Conservation (phyloP, 2,888 invertebrate genomes). For the Nomada goodeniana region DNA sequence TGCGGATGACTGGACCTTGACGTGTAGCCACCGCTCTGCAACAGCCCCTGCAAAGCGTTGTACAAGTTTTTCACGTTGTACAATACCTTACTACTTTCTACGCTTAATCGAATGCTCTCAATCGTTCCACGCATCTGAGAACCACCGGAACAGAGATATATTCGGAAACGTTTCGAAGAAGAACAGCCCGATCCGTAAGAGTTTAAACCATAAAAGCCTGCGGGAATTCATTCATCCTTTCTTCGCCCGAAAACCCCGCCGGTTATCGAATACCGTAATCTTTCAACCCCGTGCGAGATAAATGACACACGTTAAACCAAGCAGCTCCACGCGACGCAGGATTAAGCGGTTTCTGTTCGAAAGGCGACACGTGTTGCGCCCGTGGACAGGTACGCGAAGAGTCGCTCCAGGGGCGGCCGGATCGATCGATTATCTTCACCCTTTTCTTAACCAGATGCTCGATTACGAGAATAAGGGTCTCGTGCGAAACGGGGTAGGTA, state of each 20-base stretch:
- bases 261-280: background rate
- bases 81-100: no score
- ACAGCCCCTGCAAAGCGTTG: slow-evolving; percentile 81
- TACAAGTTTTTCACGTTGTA: slow-evolving; percentile 45
- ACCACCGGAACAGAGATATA: background rate
- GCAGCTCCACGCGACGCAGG: background rate
- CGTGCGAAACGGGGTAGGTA: slow-evolving; percentile 62
- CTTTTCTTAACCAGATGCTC: slow-evolving; percentile 73
- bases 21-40: slow-evolving; percentile 81
- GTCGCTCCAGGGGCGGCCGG: slow-evolving; percentile 55
- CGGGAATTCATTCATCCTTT: background rate
- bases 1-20: slow-evolving; percentile 79
- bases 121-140: background rate
- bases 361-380: slow-evolving; percentile 63
- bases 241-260: background rate
- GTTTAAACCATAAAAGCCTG: background rate
- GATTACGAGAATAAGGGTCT: slow-evolving; percentile 70
- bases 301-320: slow-evolving; percentile 11
- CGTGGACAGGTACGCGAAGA: slow-evolving; percentile 64
- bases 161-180: no score
- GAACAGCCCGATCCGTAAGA: no score
- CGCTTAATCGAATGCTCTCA: no score
- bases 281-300: slow-evolving; percentile 10
- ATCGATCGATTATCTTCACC: slow-evolving; percentile 78
- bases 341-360: slow-evolving; percentile 36